Percentiles rank a stretch among this genome's conserved stretches.
These are phyloP conservation scores for Petrolisthes cinctipes DNA, from an alignment of 2,888 invertebrate genomes.

Conservation along the genomic window DNA sequence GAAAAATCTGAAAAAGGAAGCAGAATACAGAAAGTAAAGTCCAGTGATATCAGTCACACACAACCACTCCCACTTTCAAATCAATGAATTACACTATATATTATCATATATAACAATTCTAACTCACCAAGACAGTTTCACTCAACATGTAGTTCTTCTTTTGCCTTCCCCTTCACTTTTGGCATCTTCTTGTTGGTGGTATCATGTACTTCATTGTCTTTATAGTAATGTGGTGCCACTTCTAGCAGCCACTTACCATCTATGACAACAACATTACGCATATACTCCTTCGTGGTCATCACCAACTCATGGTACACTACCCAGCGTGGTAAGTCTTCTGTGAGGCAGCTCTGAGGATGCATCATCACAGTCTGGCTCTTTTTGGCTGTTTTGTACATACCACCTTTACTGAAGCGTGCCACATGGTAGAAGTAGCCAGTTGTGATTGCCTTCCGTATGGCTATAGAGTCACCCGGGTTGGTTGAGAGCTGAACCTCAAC, in stretches of 20 bases:
- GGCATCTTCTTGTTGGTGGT: slow-evolving; percentile 97
- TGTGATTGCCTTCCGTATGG: slow-evolving; percentile 94
- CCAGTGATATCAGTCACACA: too few relatives aligned
- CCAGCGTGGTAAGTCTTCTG: slow-evolving; percentile 97
- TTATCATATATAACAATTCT: too few relatives aligned
- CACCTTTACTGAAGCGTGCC: slow-evolving; percentile 92
- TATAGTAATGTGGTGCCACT: slow-evolving; percentile 99
- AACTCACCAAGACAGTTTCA: neutral
- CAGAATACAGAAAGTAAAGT: too few relatives aligned
- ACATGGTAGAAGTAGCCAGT: slow-evolving; percentile 99
- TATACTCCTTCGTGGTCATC: slow-evolving; percentile 98
- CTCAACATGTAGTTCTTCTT: slow-evolving; percentile 67
- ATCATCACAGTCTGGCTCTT: slow-evolving; percentile 99
- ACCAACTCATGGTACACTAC: slow-evolving; percentile 97
- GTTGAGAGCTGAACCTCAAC: slow-evolving; percentile 96
- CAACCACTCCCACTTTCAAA: too few relatives aligned
- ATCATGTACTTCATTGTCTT: slow-evolving; percentile 95
- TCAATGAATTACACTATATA: too few relatives aligned
- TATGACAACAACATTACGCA: slow-evolving; percentile 97
- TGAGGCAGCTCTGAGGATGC: slow-evolving; percentile 95
- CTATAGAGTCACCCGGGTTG: slow-evolving; percentile 84
- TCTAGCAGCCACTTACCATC: slow-evolving; percentile 98
- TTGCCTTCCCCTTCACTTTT: slow-evolving; percentile 78
- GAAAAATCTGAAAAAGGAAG: too few relatives aligned
- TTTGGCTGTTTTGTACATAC: slow-evolving; percentile 96